Conservation (phyloP, 2,113 vertebrate genomes). For the Saccopteryx bilineata region DNA sequence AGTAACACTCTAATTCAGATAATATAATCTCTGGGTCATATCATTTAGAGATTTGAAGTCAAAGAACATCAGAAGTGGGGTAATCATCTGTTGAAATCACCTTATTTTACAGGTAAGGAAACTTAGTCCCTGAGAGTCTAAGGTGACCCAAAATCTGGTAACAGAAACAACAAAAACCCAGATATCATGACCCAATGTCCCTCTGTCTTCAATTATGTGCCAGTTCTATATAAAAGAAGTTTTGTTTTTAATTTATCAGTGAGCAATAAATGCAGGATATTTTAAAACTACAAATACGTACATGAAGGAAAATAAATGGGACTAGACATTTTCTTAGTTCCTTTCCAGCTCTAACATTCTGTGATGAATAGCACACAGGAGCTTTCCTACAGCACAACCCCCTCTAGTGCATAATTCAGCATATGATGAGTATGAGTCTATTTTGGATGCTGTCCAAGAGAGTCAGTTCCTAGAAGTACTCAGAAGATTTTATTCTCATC, state of each 20-base stretch:
- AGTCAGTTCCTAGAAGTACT: conserved; percentile 81
- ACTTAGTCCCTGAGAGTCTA: not conserved
- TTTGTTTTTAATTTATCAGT: not conserved
- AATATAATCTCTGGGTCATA: not conserved
- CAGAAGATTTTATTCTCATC: conserved; percentile 69
- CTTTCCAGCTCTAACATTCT: conserved; percentile 42
- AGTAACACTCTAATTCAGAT: not conserved
- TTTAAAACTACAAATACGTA: conserved; percentile 8
- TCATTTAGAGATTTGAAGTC: not conserved
- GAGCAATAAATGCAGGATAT: conserved; percentile 24
- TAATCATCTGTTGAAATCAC: conserved; percentile 5
- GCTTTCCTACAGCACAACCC: conserved; percentile 68
- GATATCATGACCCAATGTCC: not conserved
- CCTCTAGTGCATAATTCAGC: conserved; percentile 76
- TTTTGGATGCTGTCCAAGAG: conserved; percentile 73
- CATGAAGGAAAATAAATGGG: conserved; percentile 10
- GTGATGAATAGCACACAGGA: conserved; percentile 61
- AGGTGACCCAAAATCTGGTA: not conserved
- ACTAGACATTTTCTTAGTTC: conserved; percentile 22
- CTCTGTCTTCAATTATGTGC: not conserved
- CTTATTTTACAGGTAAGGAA: conserved; percentile 15
- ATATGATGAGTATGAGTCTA: conserved; percentile 72
- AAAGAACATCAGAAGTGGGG: not conserved
- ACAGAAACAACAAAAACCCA: not conserved
- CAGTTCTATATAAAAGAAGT: conserved; percentile 23